Conservation (phyloP, 2,797 vertebrate species). For the Sciurus vulgaris region DNA sequence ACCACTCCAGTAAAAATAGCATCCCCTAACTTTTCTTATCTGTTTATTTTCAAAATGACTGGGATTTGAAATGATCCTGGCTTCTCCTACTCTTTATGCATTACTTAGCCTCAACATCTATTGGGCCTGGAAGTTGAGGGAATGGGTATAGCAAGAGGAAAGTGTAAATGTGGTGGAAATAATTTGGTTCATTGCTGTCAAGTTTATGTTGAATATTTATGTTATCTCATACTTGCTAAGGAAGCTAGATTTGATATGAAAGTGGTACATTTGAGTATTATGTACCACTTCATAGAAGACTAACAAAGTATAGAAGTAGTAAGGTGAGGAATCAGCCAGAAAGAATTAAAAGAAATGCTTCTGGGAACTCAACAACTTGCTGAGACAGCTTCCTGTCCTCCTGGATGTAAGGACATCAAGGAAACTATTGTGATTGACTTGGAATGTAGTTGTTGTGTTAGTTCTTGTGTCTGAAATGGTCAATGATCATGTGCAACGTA, state of each 20-base stretch:
- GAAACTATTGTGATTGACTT: not conserved
- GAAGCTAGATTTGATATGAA: not conserved
- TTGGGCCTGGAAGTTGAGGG: not conserved
- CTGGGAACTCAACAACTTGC: not conserved
- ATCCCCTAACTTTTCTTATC: not conserved
- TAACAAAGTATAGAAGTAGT: not conserved
- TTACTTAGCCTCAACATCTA: not conserved
- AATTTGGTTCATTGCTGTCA: not conserved
- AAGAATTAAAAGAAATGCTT: constrained; percentile 6
- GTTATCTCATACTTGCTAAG: not conserved
- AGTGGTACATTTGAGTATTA: not conserved
- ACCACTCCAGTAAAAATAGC: not conserved
- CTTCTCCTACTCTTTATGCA: not conserved
- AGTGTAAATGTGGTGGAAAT: not conserved
- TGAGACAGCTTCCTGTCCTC: not conserved
- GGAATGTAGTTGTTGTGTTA: not conserved
- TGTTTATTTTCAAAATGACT: constrained; percentile 30
- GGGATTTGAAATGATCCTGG: not conserved
- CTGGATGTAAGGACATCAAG: not conserved
- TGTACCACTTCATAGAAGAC: not conserved
- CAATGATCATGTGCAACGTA: not conserved
- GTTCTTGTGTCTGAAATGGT: not conserved
- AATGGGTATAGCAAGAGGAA: not conserved
- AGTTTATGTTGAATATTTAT: not conserved
- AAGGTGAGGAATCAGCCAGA: not conserved